These are phyloP conservation scores for Stegophylla sp. DNA, from an alignment of 2,888 invertebrate species.

Conservation along the genomic window DNA sequence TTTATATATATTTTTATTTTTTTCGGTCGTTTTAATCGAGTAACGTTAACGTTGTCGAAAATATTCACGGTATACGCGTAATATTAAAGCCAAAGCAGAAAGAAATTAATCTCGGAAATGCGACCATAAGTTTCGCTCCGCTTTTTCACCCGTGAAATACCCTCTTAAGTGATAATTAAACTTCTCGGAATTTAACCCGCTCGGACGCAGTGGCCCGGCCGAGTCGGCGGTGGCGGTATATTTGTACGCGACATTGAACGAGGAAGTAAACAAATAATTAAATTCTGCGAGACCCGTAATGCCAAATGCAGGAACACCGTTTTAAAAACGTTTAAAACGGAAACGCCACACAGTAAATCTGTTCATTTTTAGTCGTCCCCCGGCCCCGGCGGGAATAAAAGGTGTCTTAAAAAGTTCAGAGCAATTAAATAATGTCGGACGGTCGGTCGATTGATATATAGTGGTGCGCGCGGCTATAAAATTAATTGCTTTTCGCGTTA, in stretches of 20 bases:
- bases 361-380: too few relatives aligned
- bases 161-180: slow-evolving; percentile 47
- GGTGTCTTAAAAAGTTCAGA: not conserved
- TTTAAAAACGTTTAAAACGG: not conserved
- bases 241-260: slow-evolving; percentile 17
- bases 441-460: not conserved
- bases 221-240: slow-evolving; percentile 39
- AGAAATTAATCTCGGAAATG: slow-evolving; percentile 22
- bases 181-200: slow-evolving; percentile 18
- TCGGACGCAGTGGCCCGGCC: slow-evolving; percentile 6
- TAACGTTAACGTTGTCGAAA: not conserved
- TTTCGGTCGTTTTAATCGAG: not conserved
- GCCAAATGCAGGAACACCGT: slow-evolving; percentile 16
- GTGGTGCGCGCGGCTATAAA: too few relatives aligned
- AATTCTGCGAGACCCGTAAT: slow-evolving; percentile 9
- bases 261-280: slow-evolving; percentile 44
- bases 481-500: too few relatives aligned
- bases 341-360: not conserved
- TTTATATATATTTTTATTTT: not conserved
- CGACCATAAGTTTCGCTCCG: slow-evolving; percentile 29
- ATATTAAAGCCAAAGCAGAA: not conserved
- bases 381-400: slow-evolving; percentile 2
- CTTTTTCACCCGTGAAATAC: slow-evolving; percentile 51
- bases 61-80: not conserved
- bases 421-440: not conserved